Conservation (phyloP, 2,113 vertebrate genomes). For the Sisor rabdophorus region DNA sequence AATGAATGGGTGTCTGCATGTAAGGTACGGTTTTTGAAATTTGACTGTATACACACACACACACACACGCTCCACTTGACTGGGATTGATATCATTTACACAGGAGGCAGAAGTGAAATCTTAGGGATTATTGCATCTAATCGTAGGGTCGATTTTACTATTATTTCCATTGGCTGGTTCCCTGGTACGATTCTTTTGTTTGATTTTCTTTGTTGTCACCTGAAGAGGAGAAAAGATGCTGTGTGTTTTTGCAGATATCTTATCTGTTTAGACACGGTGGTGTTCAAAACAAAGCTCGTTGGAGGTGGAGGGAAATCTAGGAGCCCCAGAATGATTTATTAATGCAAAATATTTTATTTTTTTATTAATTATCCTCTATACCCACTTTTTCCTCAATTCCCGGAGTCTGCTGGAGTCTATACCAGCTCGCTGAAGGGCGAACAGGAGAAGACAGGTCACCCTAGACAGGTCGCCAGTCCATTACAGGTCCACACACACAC, state of each 20-base stretch:
- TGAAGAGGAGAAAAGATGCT: background rate
- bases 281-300: conserved; percentile 43
- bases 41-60: background rate
- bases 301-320: conserved; percentile 50
- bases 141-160: background rate
- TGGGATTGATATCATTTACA: conserved; percentile 16
- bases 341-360: no score
- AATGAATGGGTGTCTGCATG: background rate
- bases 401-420: no score
- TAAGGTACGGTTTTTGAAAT: background rate
- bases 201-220: background rate
- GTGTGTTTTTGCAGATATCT: conserved; percentile 19
- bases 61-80: conserved; percentile 4
- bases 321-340: conserved; percentile 17
- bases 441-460: no score
- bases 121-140: background rate
- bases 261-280: conserved; percentile 52
- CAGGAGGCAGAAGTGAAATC: conserved; percentile 8
- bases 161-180: background rate
- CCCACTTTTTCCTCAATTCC: no score
- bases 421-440: no score
- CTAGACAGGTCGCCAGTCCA: no score
- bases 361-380: no score
- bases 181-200: background rate
- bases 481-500: no score